Conservation (phyloP, 2,888 invertebrate species). For the Melanostoma mellinum region DNA sequence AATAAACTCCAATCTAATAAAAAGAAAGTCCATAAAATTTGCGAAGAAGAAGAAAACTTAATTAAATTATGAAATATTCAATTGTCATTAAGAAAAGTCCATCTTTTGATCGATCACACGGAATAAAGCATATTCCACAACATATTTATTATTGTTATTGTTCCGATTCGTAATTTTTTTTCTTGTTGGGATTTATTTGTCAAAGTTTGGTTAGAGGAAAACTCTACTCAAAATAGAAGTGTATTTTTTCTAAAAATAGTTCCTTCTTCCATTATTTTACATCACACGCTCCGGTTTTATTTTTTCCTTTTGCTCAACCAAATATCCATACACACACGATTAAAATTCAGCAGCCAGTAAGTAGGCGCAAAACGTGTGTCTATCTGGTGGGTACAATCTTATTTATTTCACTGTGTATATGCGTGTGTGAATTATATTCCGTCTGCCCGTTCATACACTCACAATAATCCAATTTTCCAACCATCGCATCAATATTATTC, state of each 20-base stretch:
- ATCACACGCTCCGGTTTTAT: constrained; percentile 61
- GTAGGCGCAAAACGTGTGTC: constrained; percentile 72
- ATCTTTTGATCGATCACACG: constrained; percentile 24
- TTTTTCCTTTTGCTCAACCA: constrained; percentile 33
- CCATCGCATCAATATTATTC: constrained; percentile 38
- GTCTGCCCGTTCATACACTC: constrained; percentile 25
- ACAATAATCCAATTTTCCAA: constrained; percentile 62
- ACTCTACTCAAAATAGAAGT: constrained; percentile 70
- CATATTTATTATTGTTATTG: constrained; percentile 54
- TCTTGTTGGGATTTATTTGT: constrained; percentile 50
- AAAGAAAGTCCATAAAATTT: constrained; percentile 24
- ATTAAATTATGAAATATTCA: constrained; percentile 4
- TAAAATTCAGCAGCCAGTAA: constrained; percentile 61
- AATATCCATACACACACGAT: constrained; percentile 56
- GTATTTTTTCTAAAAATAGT: constrained; percentile 66
- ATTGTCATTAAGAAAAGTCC: constrained; percentile 6
- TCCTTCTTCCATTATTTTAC: constrained; percentile 69
- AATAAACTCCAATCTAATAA: not conserved
- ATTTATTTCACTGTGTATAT: constrained; percentile 41
- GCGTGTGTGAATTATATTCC: constrained; percentile 13
- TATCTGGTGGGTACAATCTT: constrained; percentile 22
- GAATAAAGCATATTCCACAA: constrained; percentile 33
- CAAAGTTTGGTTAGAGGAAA: constrained; percentile 33
- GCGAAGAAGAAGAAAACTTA: constrained; percentile 57
- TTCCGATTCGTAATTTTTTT: constrained; percentile 31